Evolutionary conservation across 2,888 invertebrate genomes (phyloP), one percentile per base, ranked within the genome.

Genomic region (Rotaria socialis): DNA sequence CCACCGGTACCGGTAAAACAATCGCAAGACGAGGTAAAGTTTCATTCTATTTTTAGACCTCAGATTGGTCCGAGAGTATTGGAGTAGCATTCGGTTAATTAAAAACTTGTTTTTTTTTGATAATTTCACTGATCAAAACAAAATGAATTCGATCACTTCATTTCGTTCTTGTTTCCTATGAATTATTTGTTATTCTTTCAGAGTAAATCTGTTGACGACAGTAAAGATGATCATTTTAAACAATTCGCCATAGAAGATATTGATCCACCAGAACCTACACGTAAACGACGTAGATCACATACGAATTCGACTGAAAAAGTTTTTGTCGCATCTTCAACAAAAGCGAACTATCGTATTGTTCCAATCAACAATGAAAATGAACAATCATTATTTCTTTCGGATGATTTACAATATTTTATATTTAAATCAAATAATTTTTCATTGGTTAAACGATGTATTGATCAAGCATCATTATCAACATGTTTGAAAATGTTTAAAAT

Each of bases 341-440:
- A 67, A 35, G 2, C 67, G 16, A 35, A 19, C 5, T 67, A 67
- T 35, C 27, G 19, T 35, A 43, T 80, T 14, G 24, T 80, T 4
- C 47, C 43, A 10, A 47, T 47, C 11, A 80, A 43, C n/a, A 47
- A n/a, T 80, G 80, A 80, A n/a, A 47, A 24, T 80, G 24, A 80
- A 80, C 47, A 47, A 24, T 47, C 43, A n/a, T 47, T 80, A n/a
- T 80, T 80, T 47, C 24, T n/a, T 24, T 24, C 80, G 24, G 80
- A 80, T n/a, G 80, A 80, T 80, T 24, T 80, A 47, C 80, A 80
- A 80, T 47, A 80, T 47, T 80, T 80, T n/a, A 80, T 80, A 24
- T 80, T 47, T 47, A 80, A 80, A 47, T 80, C 80, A 4, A 80
- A 80, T 14, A 47, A 80, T 80, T 24, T 43, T 47, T 3, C 43